Conservation (phyloP, 2,888 invertebrate genomes). For the Dicyrtomina minuta region DNA sequence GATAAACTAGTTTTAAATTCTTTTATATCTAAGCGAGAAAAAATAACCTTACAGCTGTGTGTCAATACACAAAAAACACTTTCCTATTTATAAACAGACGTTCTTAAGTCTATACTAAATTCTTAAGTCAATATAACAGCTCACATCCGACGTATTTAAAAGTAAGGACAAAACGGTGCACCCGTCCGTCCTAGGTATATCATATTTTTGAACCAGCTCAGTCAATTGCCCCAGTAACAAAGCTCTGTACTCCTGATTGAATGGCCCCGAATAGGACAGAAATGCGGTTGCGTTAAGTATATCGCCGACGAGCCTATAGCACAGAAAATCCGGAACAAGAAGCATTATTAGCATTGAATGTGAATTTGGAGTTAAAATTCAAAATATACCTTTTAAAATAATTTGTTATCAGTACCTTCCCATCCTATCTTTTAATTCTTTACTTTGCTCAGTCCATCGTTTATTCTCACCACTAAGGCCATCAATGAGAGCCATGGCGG, state of each 20-base stretch:
- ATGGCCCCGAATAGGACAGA: constrained; percentile 82
- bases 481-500: constrained; percentile 80
- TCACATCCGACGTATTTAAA: constrained; percentile 82
- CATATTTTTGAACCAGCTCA: constrained; percentile 74
- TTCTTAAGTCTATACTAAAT: too few relatives aligned
- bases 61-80: constrained; percentile 56
- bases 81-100: too few relatives aligned
- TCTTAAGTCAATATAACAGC: too few relatives aligned
- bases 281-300: constrained; percentile 76
- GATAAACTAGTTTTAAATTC: too few relatives aligned
- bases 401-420: constrained; percentile 70
- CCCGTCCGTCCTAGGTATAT: constrained; percentile 82
- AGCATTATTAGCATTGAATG: background rate
- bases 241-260: constrained; percentile 81
- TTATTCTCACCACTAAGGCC: constrained; percentile 81
- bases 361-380: background rate
- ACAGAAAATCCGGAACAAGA: constrained; percentile 72
- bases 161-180: constrained; percentile 89
- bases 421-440: constrained; percentile 78
- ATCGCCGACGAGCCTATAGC: constrained; percentile 89
- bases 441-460: constrained; percentile 84
- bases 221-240: constrained; percentile 71
- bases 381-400: constrained; percentile 59
- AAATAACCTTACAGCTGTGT: too few relatives aligned
- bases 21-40: too few relatives aligned